Evolutionary conservation across 2,888 invertebrate genomes (phyloP), one percentile per base, ranked within the genome.

Genomic region (Eremobia ochroleuca): DNA sequence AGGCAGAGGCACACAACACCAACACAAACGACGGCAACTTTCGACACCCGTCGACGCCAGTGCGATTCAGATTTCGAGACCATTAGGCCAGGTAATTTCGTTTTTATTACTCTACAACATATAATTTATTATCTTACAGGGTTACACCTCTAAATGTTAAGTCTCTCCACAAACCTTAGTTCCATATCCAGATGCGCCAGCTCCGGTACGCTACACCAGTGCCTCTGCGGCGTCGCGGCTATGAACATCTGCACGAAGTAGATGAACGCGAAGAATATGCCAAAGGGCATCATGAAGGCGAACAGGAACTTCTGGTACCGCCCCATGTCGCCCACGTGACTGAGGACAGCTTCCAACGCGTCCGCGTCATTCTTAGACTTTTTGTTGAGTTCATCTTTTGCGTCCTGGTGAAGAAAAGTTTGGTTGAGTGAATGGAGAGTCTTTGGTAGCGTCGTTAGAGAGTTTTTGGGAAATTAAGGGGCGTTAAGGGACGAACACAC

Each of bases 241-340:
- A 96, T 91, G 89, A 96, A 96, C 95, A 96, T 96, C 90, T 96
- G 96, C 31, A 94, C 94, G 89, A 96, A 94, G 91, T 96, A 96
- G 9, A 95, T 89, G 89, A 93, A 96, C 4, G 96, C 95, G 91
- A 95, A 96, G 89, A 94, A 92, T 68, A 96, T 87, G 6, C 96
- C 96, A 78, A 95, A 95, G 0, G 96, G 96, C 86, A 94, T 79
- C 95, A 96, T 96, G 31, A 88, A 90, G 21, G 92, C 18, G 89
- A 96, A 96, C 72, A 96, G 88, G 68, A 95, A 85, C 83, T 92
- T 92, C 91, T 96, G 96, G 90, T 96, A 96, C 13, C 92, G 90
- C 0, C 96, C 96, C 91, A 96, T 92, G 84, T 95, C 94, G 0
- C 96, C 96, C 49, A 95, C 92, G 86, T 95, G 92, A n/a, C 81